A percentile compares a stretch with the other conserved stretches of the same genome.
phyloP scores from a whole-genome alignment of 2,797 vertebrate species.

The Acanthurus tractus region DNA sequence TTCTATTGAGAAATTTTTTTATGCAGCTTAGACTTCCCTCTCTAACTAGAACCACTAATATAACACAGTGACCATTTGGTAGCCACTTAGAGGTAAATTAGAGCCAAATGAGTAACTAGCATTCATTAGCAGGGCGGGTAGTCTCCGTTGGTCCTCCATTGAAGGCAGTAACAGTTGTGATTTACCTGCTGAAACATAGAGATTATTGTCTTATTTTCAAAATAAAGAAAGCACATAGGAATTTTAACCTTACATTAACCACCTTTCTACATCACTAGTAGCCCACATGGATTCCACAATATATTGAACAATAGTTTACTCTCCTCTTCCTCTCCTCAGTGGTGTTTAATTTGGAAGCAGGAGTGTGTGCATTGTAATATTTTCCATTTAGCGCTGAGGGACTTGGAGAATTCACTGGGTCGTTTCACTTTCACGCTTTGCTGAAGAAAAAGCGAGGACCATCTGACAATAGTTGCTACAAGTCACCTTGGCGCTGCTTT shows the following conservation, averaged over 20 bases:
- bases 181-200: slow-evolving; percentile 15
- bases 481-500: slow-evolving; percentile 73
- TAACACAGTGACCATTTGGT: slow-evolving; percentile 20
- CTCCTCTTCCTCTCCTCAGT: slow-evolving; percentile 18
- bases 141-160: slow-evolving; percentile 36
- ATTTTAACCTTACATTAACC: too few species aligned
- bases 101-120: slow-evolving; percentile 34
- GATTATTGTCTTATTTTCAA: slow-evolving; percentile 8
- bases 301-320: slow-evolving; percentile 25
- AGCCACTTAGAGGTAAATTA: slow-evolving; percentile 33
- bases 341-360: slow-evolving; percentile 56
- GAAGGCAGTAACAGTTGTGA: slow-evolving; percentile 19
- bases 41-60: slow-evolving; percentile 14
- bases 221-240: too few species aligned
- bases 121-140: slow-evolving; percentile 36
- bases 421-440: slow-evolving; percentile 76
- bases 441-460: slow-evolving; percentile 67
- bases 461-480: slow-evolving; percentile 71
- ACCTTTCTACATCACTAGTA: not conserved
- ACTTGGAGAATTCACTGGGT: slow-evolving; percentile 64
- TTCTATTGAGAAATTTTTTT: slow-evolving; percentile 11
- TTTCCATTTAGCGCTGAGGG: slow-evolving; percentile 69
- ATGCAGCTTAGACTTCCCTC: slow-evolving; percentile 25
- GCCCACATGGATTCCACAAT: not conserved
- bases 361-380: slow-evolving; percentile 49